These are phyloP conservation scores for Protula sp. DNA, from an alignment of 2,888 invertebrate species.

Conservation along the genomic window DNA sequence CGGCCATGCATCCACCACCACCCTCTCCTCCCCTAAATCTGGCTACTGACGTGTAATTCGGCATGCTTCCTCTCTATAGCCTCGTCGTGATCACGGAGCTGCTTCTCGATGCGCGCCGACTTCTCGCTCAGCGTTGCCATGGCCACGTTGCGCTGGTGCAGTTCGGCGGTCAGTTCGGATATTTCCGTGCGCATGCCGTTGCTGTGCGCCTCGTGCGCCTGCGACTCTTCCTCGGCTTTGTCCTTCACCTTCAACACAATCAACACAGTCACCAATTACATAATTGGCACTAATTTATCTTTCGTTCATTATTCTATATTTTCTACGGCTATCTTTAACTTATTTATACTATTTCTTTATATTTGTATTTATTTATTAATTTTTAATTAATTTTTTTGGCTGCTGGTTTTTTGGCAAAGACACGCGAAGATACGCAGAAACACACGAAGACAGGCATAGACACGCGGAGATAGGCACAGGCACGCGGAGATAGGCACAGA, in stretches of 20 bases:
- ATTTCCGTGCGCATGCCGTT: slow-evolving; percentile 28
- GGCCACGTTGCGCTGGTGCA: slow-evolving; percentile 29
- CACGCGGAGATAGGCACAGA: too few relatives aligned
- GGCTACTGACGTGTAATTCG: slow-evolving; percentile 36
- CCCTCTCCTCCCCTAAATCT: too few relatives aligned
- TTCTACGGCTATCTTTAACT: too few relatives aligned
- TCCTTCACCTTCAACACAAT: not conserved
- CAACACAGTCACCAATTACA: not conserved
- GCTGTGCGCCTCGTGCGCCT: not conserved
- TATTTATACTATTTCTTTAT: too few relatives aligned
- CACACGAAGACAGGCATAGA: too few relatives aligned
- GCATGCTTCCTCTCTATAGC: slow-evolving; percentile 29
- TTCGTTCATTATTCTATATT: not conserved
- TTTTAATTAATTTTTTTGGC: too few relatives aligned
- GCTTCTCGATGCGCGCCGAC: slow-evolving; percentile 27
- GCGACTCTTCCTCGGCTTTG: not conserved
- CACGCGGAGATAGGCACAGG: too few relatives aligned
- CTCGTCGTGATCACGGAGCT: slow-evolving; percentile 28
- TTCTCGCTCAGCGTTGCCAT: slow-evolving; percentile 27
- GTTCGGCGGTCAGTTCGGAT: slow-evolving; percentile 29
- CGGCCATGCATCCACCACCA: too few relatives aligned
- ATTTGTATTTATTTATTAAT: too few relatives aligned
- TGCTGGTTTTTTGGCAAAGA: too few relatives aligned
- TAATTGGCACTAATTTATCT: not conserved
- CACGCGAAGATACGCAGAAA: too few relatives aligned